phyloP scores from a whole-genome alignment of 2,888 invertebrate genomes.

The Dioctria linearis region DNA sequence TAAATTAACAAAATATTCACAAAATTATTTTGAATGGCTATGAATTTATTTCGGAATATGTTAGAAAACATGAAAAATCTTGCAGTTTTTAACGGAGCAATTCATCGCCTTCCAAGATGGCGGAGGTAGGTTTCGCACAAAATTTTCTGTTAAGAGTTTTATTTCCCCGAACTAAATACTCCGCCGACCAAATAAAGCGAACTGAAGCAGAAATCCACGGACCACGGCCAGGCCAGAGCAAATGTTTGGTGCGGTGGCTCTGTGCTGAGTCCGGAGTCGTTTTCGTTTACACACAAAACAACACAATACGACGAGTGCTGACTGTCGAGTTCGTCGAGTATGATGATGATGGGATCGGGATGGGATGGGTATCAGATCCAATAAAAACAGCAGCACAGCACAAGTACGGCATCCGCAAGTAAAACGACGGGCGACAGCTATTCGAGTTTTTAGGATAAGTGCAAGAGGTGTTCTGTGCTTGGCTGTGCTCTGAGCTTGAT shows the following conservation, averaged over 20 bases:
- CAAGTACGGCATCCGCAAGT: constrained; percentile 3
- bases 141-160: constrained; percentile 53
- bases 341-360: constrained; percentile 23
- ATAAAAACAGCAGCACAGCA: constrained; percentile 46
- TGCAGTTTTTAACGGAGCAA: constrained; percentile 32
- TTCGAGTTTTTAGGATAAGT: constrained; percentile 52
- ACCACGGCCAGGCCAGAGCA: constrained; percentile 48
- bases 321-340: constrained; percentile 22
- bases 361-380: constrained; percentile 42
- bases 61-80: constrained; percentile 30
- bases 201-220: constrained; percentile 55
- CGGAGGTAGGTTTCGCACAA: constrained; percentile 57
- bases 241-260: constrained; percentile 51
- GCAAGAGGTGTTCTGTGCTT: constrained; percentile 27
- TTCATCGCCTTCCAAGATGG: constrained; percentile 53
- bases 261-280: constrained; percentile 23
- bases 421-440: constrained; percentile 47
- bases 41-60: not conserved
- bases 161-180: constrained; percentile 52
- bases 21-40: not conserved
- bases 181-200: constrained; percentile 55
- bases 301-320: constrained; percentile 34
- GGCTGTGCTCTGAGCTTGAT: not conserved
- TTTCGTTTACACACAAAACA: constrained; percentile 50
- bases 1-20: constrained; percentile 19